Evolutionary conservation across 1,140 invertebrate species (phyloP), one percentile per base, ranked within the genome.

Genomic region (Mycetomoellerius zeteki): DNA sequence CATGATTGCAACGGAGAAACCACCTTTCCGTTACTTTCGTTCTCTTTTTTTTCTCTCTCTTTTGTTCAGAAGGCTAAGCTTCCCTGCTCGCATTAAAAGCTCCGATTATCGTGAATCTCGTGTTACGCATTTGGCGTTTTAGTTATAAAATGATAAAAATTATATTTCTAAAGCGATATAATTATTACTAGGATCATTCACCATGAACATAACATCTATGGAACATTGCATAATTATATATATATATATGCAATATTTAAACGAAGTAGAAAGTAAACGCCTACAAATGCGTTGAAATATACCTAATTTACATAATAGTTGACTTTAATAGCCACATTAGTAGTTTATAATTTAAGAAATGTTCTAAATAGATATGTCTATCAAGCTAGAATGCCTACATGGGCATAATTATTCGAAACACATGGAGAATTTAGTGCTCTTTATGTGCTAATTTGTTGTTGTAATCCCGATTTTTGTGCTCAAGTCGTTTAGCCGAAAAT

Each of bases 221-320:
- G 33, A 37, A 76, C 27, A 27, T 76, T 43, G 21, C 73, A 16
- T 60, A 58, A n/a, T n/a, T n/a, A n/a, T n/a, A n/a, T n/a, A n/a
- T n/a, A n/a, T n/a, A n/a, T n/a, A n/a, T n/a, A n/a, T n/a, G n/a
- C n/a, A n/a, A 75, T 37, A 56, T 58, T 75, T 56, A 76, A 76
- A 21, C 3, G 21, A 43, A 24, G 8, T 58, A 76, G 54, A 76
- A 76, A 43, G 21, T 60, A 58, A 16, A 76, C 54, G 73, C 33
- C 21, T 76, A 60, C n/a, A 12, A 37, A 14, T 24, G 6, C 65
- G 54, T 19, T 75, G 30, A 43, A 60, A 75, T 37, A 24, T 43
- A 24, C 16, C 47, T 30, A 73, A 52, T 54, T 30, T 54, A 52
- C 10, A n/a, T 43, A 33, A 58, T 10, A 58, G 73, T 19, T 21